Evolutionary conservation across 2,113 vertebrate species (phyloP), one percentile per base, ranked within the genome.

Genomic region (Stegostoma tigrinum): DNA sequence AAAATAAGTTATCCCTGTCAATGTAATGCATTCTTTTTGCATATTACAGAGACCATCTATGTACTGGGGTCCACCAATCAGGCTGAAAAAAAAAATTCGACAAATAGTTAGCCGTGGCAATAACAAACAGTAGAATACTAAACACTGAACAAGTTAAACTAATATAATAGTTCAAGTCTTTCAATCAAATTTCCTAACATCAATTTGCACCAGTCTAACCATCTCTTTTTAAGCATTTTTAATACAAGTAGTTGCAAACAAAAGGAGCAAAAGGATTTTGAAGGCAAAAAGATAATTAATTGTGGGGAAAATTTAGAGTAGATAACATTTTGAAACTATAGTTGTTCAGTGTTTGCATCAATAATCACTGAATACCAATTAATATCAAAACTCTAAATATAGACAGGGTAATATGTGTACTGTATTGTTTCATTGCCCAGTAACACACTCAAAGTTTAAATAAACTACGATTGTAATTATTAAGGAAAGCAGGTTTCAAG

Each of bases 11-110:
- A 96, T 96, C 96, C 98, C 98, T 55, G 86, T 97, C 19, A 97
- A 97, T 96, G 96, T 97, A 0, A 97, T 97, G 70, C 95, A 97
- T 96, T 97, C 97, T 96, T 98, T 97, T 96, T 98, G 96, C 98
- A 99, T 99, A 96, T 96, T 97, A 96, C 96, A 96, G 96, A 99
- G 97, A 96, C 97, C 96, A 45, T 98, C 97, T 94, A 97, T 97
- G 96, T 98, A 98, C 95, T 98, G 97, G 96, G 98, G 96, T 94
- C 98, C 98, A 66, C 98, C 98, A 78, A 99, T 96, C 96, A 97
- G 96, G 96, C 99, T 99, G 96, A 68, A 96, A 96, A 68, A 96
- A 96, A 96, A 97, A 61, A 75, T 95, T 45, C 72, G 42, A 95
- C 42, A 75, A 95, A 27, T 48, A 42, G 94, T 95, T 95, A 95